Base-by-base conservation (phyloP, 2,888 invertebrate genomes). In the Dascillus cervinus region DNA sequence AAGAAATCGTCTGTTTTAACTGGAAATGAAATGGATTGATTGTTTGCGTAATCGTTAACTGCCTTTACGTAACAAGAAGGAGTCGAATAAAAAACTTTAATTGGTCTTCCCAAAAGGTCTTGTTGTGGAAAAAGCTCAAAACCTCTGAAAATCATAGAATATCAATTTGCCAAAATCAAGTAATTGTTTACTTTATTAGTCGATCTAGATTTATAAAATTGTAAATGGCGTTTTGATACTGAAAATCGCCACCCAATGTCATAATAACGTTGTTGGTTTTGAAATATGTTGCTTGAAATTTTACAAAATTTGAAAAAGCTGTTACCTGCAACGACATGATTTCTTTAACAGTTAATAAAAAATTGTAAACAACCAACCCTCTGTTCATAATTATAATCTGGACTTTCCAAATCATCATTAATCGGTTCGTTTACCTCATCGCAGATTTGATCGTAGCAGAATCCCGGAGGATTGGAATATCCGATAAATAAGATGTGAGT, bases 1-100 rank as follows among this genome's bases (percentile, higher is more conserved):
- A 94, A 90, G 69, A 91, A 92, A 54, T 94, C 94, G 47, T 91
- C 89, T 1, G 67, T 66, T 60, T 91, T 92, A 0, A 70, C 71
- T 0, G 81, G 71, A 68, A 85, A 78, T 0, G 75, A 72, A 4
- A 77, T 65, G 4, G 76, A 70, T 0, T 76, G 70, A 29, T 75
- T 74, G 5, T 76, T 65, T 6, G 77, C 72, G 1, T 76, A 70
- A 32, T 85, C 79, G 42, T 84, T 74, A 0, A 91, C 67, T 0
- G 88, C 76, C 53, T 88, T 82, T 32, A 89, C 50, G 52, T 90
- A 90, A 50, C 90, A 90, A 0, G 83, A 79, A 0, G 90, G 90
- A 0, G 89, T 89, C 0, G 90, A 90, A 54, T 90, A 90, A 39
- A 88, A 72, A 6, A 89, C 60, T 49, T 91, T 87, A 0, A 89